phyloP scores from a whole-genome alignment of 2,888 invertebrate species.

The Phania funesta region DNA sequence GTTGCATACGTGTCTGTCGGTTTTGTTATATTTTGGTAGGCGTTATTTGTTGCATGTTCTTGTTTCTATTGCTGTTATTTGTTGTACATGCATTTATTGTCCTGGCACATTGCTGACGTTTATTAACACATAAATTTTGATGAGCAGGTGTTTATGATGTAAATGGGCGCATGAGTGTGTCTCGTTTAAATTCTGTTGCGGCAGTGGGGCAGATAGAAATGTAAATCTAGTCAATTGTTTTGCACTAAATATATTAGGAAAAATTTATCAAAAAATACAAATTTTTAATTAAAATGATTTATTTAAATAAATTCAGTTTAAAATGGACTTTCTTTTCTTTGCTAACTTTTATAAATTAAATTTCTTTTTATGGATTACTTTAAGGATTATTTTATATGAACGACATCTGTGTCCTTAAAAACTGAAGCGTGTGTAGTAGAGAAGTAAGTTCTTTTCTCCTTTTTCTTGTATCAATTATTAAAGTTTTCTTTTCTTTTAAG shows the following conservation, averaged over 20 bases:
- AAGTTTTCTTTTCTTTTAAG: neutral
- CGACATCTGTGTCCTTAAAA: constrained; percentile 39
- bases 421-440: neutral
- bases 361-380: constrained; percentile 56
- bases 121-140: constrained; percentile 72
- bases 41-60: constrained; percentile 65
- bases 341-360: neutral
- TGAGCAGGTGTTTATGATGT: constrained; percentile 71
- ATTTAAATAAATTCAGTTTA: constrained; percentile 5
- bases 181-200: neutral
- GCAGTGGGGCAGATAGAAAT: neutral
- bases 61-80: constrained; percentile 52
- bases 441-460: neutral
- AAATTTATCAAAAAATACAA: too few species aligned
- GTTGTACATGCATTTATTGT: constrained; percentile 61
- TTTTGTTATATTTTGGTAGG: constrained; percentile 41
- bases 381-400: constrained; percentile 54
- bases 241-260: neutral
- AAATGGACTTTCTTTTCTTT: neutral
- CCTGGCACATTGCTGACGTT: constrained; percentile 71
- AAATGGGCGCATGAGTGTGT: neutral
- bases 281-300: constrained; percentile 44
- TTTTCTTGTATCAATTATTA: neutral
- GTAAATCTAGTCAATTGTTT: constrained; percentile 32
- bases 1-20: neutral